Percentiles rank a stretch among this genome's conserved stretches.
Conservation (phyloP, 2,888 invertebrate genomes). For the Spisula solida region DNA sequence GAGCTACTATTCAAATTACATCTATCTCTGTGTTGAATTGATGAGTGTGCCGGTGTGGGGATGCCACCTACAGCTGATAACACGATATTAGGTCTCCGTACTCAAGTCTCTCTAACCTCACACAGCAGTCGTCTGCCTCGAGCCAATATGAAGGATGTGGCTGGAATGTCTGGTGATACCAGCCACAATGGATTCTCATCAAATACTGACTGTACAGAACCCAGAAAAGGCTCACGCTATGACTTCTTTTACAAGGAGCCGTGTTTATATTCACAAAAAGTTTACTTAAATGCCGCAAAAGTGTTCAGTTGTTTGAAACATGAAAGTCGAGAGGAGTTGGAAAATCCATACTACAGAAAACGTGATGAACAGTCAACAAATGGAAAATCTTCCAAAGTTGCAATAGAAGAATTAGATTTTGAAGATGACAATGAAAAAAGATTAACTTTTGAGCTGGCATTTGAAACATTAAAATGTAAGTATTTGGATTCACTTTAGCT, state of each 20-base stretch:
- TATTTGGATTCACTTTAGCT: conserved; percentile 42
- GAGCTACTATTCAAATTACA: not conserved
- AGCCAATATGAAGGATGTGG: conserved; percentile 64
- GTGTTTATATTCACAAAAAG: conserved; percentile 81
- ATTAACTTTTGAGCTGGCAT: conserved; percentile 83
- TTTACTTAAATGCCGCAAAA: conserved; percentile 80
- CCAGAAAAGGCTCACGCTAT: conserved; percentile 62
- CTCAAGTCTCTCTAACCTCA: conserved; percentile 61
- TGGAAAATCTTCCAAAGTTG: conserved; percentile 50
- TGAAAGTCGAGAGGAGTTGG: conserved; percentile 71
- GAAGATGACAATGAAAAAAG: conserved; percentile 81
- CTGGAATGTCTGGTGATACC: conserved; percentile 65
- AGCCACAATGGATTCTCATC: conserved; percentile 56
- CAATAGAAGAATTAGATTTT: conserved; percentile 78
- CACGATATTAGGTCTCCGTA: conserved; percentile 63
- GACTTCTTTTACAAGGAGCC: conserved; percentile 82
- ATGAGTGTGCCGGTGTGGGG: conserved; percentile 35
- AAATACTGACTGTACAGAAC: conserved; percentile 26
- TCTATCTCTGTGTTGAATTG: not conserved
- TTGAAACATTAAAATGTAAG: conserved; percentile 86
- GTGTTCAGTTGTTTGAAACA: conserved; percentile 81
- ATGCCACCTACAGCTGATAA: conserved; percentile 78
- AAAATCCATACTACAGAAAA: conserved; percentile 69
- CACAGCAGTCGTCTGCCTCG: conserved; percentile 37
- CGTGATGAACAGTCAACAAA: conserved; percentile 54